Evolutionary conservation across 2,888 invertebrate genomes (phyloP), one percentile per base, ranked within the genome.

Genomic region (Ashinkailepas kermadecensis): DNA sequence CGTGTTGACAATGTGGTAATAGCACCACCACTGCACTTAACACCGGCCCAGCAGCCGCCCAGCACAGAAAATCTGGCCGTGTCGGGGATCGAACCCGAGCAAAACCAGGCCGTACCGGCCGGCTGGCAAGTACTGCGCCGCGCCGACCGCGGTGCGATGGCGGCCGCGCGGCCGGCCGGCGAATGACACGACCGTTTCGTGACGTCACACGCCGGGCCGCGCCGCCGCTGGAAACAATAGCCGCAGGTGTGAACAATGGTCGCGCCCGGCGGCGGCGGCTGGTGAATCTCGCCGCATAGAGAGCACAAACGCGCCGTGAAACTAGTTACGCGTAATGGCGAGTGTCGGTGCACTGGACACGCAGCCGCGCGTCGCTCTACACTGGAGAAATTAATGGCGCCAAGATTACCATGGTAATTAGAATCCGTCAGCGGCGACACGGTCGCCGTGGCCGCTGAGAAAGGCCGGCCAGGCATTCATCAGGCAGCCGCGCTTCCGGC

Each of bases 351-450:
- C 39, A 39, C 39, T 39, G 39, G 39, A 1, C 39, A 39, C 39
- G 39, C 39, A 39, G 39, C 39, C 39, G 39, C 39, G 39, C 39
- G 39, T 39, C 39, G 39, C 39, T 4, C 39, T 39, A 39, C 39
- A 39, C n/a, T 10, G 18, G 23, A n/a, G 3, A 23, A 23, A 65
- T 65, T 65, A 65, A 65, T 65, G 65, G 65, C 65, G n/a, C 10
- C 18, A n/a, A 65, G 65, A 65, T 65, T 65, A 65, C 65, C 65
- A 65, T 65, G 65, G 65, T 65, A 65, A 65, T 65, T 65, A 65
- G n/a, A 65, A 65, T 65, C 65, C n/a, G 65, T 65, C 23, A 4
- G 65, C 23, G n/a, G 65, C 23, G 65, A 65, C 39, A 39, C 39
- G 39, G 39, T 39, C 39, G 39, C n/a, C 10, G 65, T 23, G 23